Base-by-base conservation (phyloP, 2,113 vertebrate genomes). In the Lutjanus erythropterus region DNA sequence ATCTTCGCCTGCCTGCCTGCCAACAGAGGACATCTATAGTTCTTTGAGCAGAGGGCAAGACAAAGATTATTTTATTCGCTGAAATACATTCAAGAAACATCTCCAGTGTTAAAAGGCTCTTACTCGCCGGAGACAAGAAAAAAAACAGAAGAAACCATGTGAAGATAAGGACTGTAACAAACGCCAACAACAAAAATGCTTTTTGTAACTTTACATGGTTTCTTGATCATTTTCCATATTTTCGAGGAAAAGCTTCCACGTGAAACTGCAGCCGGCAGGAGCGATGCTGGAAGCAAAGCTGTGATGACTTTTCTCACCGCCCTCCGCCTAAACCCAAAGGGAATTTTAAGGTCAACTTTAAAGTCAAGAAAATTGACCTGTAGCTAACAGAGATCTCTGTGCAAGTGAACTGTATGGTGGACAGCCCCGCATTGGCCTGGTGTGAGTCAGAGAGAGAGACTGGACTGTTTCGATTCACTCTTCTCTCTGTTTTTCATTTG, bases 151-250 rank as follows among this genome's bases (percentile, higher is more conserved):
- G 71, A 84, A 91, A 91, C 87, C 81, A 84, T 58, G 66, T 39
- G 88, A 85, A 83, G 87, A 70, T 49, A 49, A 67, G 44, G 19
- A 79, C 44, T 81, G 58, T 61, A 68, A 75, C 84, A 78, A 86
- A 86, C 25, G 50, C 76, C 74, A 75, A 80, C 77, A 53, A 75
- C 65, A 72, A 83, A n/a, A 46, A 68, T 62, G 81, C 82, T 80
- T 85, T 79, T 75, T 68, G 80, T 75, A 78, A 83, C 77, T 83
- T 91, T 39, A 83, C 81, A 55, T 86, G 92, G 91, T 90, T 91
- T 90, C 87, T 74, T 77, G 35, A 21, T 71, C 53, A 59, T 77
- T 82, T 53, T 86, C 81, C 69, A 61, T 80, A 42, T 71, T 64
- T n/a, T 71, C 35, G 68, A 85, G 82, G 86, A 84, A 86, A 89